These are phyloP conservation scores for Pelodiscus sinensis DNA, from an alignment of 2,113 vertebrate genomes.

Conservation along the genomic window DNA sequence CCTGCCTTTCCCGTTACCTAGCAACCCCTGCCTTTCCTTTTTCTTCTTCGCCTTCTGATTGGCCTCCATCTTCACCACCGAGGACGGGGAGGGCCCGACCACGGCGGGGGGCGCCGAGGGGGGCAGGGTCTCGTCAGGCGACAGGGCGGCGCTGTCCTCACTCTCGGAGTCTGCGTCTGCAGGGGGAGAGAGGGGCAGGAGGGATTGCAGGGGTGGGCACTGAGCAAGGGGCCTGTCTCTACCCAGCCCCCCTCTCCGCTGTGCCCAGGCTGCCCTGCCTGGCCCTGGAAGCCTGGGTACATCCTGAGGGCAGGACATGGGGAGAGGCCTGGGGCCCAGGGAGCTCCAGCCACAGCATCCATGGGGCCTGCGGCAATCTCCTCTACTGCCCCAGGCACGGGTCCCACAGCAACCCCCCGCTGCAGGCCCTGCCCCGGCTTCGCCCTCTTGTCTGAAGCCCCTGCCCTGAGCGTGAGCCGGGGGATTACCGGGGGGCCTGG, in stretches of 20 bases:
- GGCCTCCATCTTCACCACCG: slow-evolving; percentile 95
- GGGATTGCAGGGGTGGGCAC: neutral
- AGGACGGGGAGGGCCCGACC: slow-evolving; percentile 91
- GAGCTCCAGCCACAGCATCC: too few relatives aligned
- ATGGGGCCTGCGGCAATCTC: too few relatives aligned
- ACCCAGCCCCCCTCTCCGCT: neutral
- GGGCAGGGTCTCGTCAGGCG: slow-evolving; percentile 70
- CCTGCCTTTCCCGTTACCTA: slow-evolving; percentile 77
- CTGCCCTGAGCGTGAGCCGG: too few relatives aligned
- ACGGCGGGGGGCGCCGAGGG: slow-evolving; percentile 70
- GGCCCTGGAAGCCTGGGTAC: neutral
- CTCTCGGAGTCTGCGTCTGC: slow-evolving; percentile 88
- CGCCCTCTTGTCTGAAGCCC: too few relatives aligned
- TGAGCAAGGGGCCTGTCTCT: too few relatives aligned
- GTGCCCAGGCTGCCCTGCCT: neutral
- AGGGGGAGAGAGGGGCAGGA: neutral
- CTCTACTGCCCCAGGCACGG: too few relatives aligned
- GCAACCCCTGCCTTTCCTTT: slow-evolving; percentile 92
- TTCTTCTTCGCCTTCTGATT: slow-evolving; percentile 98
- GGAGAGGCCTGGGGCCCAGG: too few relatives aligned
- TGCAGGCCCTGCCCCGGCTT: too few relatives aligned
- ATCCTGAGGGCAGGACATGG: too few relatives aligned
- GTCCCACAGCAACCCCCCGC: too few relatives aligned
- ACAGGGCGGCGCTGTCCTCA: slow-evolving; percentile 77
- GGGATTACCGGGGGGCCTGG: too few relatives aligned